Percentiles rank a stretch among this genome's conserved stretches.
These are phyloP conservation scores for Helicoverpa zea DNA, from an alignment of 1,140 invertebrate species.

Conservation along the genomic window DNA sequence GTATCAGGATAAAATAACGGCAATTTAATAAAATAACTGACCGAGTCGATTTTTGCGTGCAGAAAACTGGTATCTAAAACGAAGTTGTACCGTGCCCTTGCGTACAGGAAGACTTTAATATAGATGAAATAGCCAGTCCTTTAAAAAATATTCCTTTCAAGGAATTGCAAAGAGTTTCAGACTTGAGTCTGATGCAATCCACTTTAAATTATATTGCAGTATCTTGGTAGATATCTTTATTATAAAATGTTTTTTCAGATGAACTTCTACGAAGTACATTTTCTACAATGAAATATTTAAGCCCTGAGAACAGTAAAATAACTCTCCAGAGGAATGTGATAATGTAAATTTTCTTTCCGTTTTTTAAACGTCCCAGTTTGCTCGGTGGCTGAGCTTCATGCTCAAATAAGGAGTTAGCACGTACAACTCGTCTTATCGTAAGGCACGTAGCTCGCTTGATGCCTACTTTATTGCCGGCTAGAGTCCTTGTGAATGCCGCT, in stretches of 20 bases:
- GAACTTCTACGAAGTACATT: constrained; percentile 36
- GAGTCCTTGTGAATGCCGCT: constrained; percentile 60
- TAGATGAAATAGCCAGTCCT: neutral
- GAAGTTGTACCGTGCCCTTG: neutral
- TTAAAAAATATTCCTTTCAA: constrained; percentile 1
- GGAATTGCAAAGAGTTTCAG: constrained; percentile 8
- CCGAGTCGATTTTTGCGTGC: too few species aligned
- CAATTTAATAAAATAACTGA: neutral
- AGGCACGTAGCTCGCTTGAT: constrained; percentile 72
- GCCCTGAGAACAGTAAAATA: constrained; percentile 45
- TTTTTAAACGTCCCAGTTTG: constrained; percentile 53
- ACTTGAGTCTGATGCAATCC: constrained; percentile 15
- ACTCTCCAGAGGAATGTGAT: constrained; percentile 53
- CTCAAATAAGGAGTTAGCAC: constrained; percentile 67
- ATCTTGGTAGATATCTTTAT: constrained; percentile 38
- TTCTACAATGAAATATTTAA: constrained; percentile 52
- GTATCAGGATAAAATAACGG: neutral
- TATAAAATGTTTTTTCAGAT: constrained; percentile 47
- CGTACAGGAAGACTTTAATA: neutral
- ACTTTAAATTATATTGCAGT: constrained; percentile 35
- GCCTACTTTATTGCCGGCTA: constrained; percentile 72
- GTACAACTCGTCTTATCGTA: constrained; percentile 64
- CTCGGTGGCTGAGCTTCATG: constrained; percentile 56
- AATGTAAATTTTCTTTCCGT: constrained; percentile 57
- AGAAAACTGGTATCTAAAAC: neutral